phyloP scores from a whole-genome alignment of 2,113 vertebrate genomes.

The Hyla sarda region DNA sequence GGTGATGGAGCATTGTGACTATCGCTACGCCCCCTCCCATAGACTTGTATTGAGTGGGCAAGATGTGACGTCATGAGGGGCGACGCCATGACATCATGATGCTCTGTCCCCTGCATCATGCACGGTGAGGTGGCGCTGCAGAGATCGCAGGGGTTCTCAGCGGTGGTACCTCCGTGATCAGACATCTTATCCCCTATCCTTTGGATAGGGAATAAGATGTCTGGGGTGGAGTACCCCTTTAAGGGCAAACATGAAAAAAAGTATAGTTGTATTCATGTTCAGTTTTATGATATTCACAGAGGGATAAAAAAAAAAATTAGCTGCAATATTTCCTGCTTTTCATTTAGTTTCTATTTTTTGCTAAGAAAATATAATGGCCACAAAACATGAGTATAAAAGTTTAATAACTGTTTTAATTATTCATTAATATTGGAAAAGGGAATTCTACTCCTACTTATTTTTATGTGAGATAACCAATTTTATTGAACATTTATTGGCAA shows the following conservation, averaged over 20 bases:
- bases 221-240: neutral
- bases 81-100: no score
- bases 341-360: neutral
- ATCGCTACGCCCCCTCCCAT: no score
- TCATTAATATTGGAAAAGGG: neutral
- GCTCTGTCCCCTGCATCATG: no score
- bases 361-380: neutral
- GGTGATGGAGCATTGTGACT: no score
- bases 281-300: neutral
- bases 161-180: no score
- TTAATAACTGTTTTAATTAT: conserved; percentile 30
- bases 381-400: conserved; percentile 10
- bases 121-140: no score
- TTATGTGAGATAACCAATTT: neutral
- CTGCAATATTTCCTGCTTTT: neutral
- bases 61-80: no score
- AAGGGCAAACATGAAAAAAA: neutral
- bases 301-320: neutral
- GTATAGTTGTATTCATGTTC: neutral
- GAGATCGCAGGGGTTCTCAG: no score
- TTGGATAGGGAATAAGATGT: no score
- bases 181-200: no score
- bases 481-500: conserved; percentile 8
- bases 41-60: no score
- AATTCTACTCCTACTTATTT: neutral